Conservation (phyloP, 2,113 vertebrate genomes). For the Labeo rohita region DNA sequence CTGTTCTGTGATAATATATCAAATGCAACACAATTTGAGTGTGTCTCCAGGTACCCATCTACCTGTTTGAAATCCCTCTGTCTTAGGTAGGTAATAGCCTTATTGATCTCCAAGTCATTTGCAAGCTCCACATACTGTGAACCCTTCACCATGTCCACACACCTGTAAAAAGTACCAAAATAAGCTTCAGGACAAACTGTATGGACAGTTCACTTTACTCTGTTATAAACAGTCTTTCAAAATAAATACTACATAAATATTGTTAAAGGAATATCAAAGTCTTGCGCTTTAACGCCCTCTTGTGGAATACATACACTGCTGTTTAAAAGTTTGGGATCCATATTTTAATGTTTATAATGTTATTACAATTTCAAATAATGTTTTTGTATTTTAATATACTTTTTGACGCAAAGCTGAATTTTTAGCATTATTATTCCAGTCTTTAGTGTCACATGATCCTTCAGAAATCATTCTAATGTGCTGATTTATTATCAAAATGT, state of each 20-base stretch:
- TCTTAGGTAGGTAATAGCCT: constrained; percentile 95
- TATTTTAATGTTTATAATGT: no score
- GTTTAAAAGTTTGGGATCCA: not conserved
- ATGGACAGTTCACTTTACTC: not conserved
- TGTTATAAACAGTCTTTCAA: not conserved
- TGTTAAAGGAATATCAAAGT: not conserved
- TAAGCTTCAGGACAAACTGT: not conserved
- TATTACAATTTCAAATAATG: no score
- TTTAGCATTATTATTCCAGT: no score
- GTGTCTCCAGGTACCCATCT: constrained; percentile 42
- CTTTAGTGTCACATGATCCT: no score
- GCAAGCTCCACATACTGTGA: constrained; percentile 94
- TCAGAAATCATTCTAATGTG: no score
- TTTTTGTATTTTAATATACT: no score
- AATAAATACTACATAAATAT: not conserved
- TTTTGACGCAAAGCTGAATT: no score
- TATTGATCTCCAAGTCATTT: constrained; percentile 97
- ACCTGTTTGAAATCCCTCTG: constrained; percentile 96
- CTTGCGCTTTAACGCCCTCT: not conserved
- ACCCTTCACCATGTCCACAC: constrained; percentile 92
- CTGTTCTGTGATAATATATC: not conserved
- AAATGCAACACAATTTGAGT: constrained; percentile 6
- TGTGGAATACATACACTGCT: not conserved
- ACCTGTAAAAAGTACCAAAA: constrained; percentile 76
- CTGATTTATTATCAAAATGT: no score